Conservation (phyloP, 2,113 vertebrate species). For the Phaethornis superciliosus region DNA sequence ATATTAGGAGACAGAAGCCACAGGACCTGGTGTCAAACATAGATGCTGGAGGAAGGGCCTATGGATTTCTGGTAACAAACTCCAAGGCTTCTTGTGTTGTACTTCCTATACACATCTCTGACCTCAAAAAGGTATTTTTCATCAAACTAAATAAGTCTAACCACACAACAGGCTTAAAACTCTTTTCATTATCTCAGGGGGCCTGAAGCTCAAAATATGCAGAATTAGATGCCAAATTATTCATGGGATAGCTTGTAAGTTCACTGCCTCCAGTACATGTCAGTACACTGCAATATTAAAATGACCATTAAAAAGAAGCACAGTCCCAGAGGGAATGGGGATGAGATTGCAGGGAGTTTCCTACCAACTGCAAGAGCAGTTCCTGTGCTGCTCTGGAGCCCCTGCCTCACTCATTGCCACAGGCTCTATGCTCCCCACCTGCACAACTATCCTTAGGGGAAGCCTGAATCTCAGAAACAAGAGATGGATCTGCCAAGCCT, state of each 20-base stretch:
- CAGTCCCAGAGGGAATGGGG: constrained; percentile 16
- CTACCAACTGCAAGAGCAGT: background rate
- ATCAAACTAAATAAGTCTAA: constrained; percentile 34
- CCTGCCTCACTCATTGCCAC: background rate
- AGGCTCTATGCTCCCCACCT: background rate
- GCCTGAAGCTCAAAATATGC: constrained; percentile 55
- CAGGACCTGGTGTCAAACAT: constrained; percentile 79
- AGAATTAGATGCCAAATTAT: constrained; percentile 68
- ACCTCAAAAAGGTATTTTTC: background rate
- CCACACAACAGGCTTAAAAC: constrained; percentile 21
- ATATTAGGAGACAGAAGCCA: constrained; percentile 72
- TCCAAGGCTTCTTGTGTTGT: constrained; percentile 9
- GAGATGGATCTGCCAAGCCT: background rate
- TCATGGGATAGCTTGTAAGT: constrained; percentile 64
- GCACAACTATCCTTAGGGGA: background rate
- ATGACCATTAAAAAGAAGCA: constrained; percentile 69
- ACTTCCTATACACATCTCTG: background rate
- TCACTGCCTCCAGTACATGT: constrained; percentile 58
- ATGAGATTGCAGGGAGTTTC: constrained; percentile 14
- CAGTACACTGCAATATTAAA: constrained; percentile 67
- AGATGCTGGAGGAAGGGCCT: constrained; percentile 75
- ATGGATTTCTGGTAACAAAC: constrained; percentile 67
- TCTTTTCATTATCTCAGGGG: constrained; percentile 48
- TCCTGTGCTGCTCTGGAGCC: background rate
- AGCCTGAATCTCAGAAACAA: background rate